A percentile compares a stretch with the other conserved stretches of the same genome.
phyloP scores from a whole-genome alignment of 1,140 invertebrate species.

The Mesaphorura yosii region DNA sequence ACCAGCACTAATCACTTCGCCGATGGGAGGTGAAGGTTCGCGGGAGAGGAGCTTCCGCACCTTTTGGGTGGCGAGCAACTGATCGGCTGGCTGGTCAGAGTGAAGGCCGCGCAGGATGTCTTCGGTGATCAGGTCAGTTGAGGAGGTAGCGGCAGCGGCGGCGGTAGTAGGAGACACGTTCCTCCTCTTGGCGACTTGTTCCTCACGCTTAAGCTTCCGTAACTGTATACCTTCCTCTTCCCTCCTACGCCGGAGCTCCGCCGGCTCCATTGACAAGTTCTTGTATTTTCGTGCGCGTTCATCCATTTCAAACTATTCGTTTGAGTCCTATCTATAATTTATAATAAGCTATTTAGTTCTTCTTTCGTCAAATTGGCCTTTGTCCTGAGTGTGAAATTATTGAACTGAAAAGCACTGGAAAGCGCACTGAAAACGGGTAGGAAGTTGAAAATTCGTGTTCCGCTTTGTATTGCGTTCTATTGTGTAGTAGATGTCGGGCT shows the following conservation, averaged over 20 bases:
- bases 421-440: too few species aligned
- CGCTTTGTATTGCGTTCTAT: too few species aligned
- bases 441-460: too few species aligned
- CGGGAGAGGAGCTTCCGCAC: constrained; percentile 87
- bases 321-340: too few species aligned
- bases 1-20: constrained; percentile 93
- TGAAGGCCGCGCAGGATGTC: constrained; percentile 75
- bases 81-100: constrained; percentile 63
- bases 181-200: constrained; percentile 78
- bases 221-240: constrained; percentile 95
- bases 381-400: too few species aligned
- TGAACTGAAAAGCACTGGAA: too few species aligned
- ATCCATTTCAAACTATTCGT: too few species aligned
- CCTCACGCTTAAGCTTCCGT: constrained; percentile 87
- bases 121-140: constrained; percentile 40
- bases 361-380: too few species aligned
- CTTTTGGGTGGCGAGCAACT: constrained; percentile 81
- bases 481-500: too few species aligned
- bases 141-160: not conserved
- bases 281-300: constrained; percentile 86
- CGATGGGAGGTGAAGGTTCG: constrained; percentile 95
- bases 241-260: constrained; percentile 75
- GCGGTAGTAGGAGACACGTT: constrained; percentile 59
- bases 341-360: too few species aligned
- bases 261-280: constrained; percentile 80